Evolutionary conservation across 2,113 vertebrate species (phyloP), one percentile per base, ranked within the genome.

Genomic region (Elephas maximus): DNA sequence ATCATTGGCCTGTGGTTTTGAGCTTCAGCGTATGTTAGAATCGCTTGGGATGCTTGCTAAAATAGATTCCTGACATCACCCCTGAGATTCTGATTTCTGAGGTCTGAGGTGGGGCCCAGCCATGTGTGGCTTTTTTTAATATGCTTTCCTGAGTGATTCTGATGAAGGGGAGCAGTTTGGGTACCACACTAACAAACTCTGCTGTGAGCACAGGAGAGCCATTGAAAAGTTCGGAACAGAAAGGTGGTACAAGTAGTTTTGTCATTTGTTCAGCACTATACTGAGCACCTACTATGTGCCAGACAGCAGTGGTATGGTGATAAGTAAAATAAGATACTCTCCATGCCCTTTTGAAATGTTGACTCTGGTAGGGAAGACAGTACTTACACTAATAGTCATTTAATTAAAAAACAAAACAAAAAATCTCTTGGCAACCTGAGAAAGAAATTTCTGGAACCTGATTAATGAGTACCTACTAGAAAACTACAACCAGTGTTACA

Each of bases 351-450:
- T 63, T 90, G 44, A 44, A 88, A 63, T 28, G 80, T 62, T 74
- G 44, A 74, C 15, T 81, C 82, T 94, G 41, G 30, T 51, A 79
- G 65, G 62, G 69, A 90, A 91, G 41, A 51, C 14, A 69, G 73
- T 77, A 37, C 7, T 83, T 63, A 79, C 8, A 80, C n/a, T 91
- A 69, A 33, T 90, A 67, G n/a, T 92, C 41, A 80, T 94, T 95
- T 95, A 67, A 62, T 60, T 85, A 90, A 97, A 93, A 20, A 89
- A 87, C 30, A 90, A 53, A 95, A 88, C 57, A 51, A 73, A 26
- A 78, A 51, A 28, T 21, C 24, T 84, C 24, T 74, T 62, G 67
- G 76, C 37, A 96, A 48, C 21, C 62, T 86, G 26, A 92, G 87
- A 83, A 62, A 45, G 51, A 87, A 79, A 57, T 97, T 93, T 89